Evolutionary conservation across 1,140 invertebrate species (phyloP).

Genomic region (Drosophila seguyi): DNA sequence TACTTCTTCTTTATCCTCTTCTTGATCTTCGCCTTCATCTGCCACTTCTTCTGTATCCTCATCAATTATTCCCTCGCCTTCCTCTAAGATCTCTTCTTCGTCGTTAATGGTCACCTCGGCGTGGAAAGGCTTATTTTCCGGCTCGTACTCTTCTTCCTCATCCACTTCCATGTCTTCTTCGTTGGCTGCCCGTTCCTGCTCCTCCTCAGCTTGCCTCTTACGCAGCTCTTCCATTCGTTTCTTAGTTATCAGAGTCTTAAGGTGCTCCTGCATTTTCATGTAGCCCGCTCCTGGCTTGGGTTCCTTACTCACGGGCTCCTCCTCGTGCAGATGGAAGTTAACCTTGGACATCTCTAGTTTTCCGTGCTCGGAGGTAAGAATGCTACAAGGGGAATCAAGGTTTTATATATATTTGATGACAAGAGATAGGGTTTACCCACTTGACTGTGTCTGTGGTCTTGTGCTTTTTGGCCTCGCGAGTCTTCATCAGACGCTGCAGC

Average conservation of each 20-base stretch:
- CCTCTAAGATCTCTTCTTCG: conserved; percentile 67
- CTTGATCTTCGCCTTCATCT: conserved; percentile 1
- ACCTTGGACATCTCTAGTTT: conserved; percentile 83
- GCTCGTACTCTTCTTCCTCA: conserved; percentile 70
- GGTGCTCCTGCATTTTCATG: conserved; percentile 86
- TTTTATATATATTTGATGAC: too few species aligned
- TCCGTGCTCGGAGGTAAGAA: conserved; percentile 79
- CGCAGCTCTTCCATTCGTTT: conserved; percentile 86
- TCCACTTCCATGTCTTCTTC: conserved; percentile 55
- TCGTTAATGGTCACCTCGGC: conserved; percentile 63
- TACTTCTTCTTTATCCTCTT: conserved; percentile 49
- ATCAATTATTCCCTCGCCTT: conserved; percentile 19
- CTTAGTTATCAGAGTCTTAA: conserved; percentile 87
- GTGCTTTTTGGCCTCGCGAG: conserved; percentile 82
- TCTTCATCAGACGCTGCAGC: conserved; percentile 87
- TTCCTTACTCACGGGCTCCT: conserved; percentile 77
- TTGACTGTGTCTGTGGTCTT: conserved; percentile 73
- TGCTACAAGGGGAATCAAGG: conserved; percentile 18
- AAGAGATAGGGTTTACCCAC: conserved; percentile 28
- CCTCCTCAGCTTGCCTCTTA: conserved; percentile 85
- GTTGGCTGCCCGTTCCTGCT: conserved; percentile 46
- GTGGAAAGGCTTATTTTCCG: conserved; percentile 68
- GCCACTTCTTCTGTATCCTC: conserved; percentile 46
- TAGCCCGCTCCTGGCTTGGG: conserved; percentile 87
- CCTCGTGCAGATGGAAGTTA: conserved; percentile 62